These are phyloP conservation scores for Drosophila melanogaster DNA, from an alignment of 1,140 invertebrate species.

Conservation along the genomic window DNA sequence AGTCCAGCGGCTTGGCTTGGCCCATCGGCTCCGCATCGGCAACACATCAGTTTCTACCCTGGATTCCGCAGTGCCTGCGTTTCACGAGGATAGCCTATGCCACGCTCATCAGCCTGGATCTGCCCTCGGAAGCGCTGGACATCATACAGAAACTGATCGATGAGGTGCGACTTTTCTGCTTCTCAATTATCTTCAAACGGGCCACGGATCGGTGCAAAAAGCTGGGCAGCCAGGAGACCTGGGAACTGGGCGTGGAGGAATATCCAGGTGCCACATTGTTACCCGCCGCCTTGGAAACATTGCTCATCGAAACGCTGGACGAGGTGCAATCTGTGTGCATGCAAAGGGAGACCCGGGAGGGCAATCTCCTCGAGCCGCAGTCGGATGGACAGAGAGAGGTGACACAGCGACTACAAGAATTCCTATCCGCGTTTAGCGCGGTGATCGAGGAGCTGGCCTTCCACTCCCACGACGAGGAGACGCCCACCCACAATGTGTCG, in stretches of 20 bases:
- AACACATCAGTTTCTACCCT: slow-evolving; percentile 87
- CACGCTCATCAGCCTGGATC: slow-evolving; percentile 90
- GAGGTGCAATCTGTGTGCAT: slow-evolving; percentile 94
- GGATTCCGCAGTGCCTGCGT: slow-evolving; percentile 92
- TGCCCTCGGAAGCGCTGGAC: slow-evolving; percentile 91
- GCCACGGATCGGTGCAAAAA: slow-evolving; percentile 91
- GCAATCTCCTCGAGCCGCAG: slow-evolving; percentile 87
- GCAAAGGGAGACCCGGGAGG: slow-evolving; percentile 89
- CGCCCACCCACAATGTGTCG: slow-evolving; percentile 87
- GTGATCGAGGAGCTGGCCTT: slow-evolving; percentile 89
- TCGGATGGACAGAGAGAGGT: slow-evolving; percentile 88
- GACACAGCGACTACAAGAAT: slow-evolving; percentile 89
- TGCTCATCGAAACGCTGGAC: slow-evolving; percentile 93
- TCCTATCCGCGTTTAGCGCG: slow-evolving; percentile 88
- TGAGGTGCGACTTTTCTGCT: slow-evolving; percentile 94
- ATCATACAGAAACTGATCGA: slow-evolving; percentile 93
- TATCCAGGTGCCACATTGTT: slow-evolving; percentile 85
- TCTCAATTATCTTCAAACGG: slow-evolving; percentile 93
- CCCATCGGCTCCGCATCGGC: slow-evolving; percentile 84
- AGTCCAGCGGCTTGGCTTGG: slow-evolving; percentile 84
- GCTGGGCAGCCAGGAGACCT: slow-evolving; percentile 93
- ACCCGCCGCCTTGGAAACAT: slow-evolving; percentile 93
- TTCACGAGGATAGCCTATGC: slow-evolving; percentile 89
- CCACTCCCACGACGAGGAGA: slow-evolving; percentile 87
- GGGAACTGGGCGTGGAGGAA: slow-evolving; percentile 93